phyloP scores from a whole-genome alignment of 2,113 vertebrate species.

The Monarcha castaneiventris region DNA sequence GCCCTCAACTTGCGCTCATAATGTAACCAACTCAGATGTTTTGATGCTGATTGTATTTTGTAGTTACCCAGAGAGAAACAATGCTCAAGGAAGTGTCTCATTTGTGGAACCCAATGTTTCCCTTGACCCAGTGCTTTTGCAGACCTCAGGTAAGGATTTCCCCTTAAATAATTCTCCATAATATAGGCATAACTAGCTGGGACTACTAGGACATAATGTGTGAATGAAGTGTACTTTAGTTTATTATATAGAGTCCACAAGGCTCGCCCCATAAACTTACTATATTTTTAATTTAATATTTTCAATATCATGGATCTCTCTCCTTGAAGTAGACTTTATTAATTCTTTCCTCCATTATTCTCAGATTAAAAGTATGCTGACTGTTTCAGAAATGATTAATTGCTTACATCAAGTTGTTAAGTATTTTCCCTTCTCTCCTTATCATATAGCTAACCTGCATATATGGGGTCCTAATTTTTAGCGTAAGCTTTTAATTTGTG shows the following conservation, averaged over 20 bases:
- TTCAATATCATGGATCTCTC: not conserved
- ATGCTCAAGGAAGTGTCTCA: not conserved
- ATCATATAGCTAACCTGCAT: not conserved
- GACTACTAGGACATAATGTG: not conserved
- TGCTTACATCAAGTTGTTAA: not conserved
- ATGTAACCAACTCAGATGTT: not conserved
- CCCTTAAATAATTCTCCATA: not conserved
- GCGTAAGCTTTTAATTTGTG: not conserved
- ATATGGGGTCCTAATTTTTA: not conserved
- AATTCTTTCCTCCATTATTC: not conserved
- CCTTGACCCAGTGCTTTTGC: accelerated
- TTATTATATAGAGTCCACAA: not conserved
- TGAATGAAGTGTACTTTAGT: not conserved
- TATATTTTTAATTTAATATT: not conserved
- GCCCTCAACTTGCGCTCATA: not conserved
- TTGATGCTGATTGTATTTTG: not conserved
- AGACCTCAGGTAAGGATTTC: not conserved
- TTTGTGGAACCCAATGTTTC: not conserved
- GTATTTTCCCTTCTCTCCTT: not conserved
- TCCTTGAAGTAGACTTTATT: not conserved
- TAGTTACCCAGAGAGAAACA: not conserved
- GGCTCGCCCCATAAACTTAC: not conserved
- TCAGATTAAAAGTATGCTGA: not conserved
- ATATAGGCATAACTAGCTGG: not conserved
- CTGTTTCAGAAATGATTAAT: not conserved